Base-by-base conservation (phyloP, 2,888 invertebrate species). In the Bembecia ichneumoniformis region DNA sequence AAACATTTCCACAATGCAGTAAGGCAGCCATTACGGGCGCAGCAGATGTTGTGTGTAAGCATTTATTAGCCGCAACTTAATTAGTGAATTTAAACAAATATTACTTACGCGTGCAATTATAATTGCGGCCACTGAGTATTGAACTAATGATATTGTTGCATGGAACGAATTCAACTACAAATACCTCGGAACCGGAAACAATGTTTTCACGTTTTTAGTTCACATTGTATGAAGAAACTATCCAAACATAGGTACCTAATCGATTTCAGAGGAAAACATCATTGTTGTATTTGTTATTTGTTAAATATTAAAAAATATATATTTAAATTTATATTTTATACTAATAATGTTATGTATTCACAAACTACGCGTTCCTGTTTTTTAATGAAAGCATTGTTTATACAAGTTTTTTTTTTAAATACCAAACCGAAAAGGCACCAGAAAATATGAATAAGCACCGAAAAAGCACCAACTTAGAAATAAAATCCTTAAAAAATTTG, bases 81-180 rank as follows among this genome's bases (percentile, higher is more conserved):
- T 84, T 82, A 82, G 78, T 76, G 74, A 82, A 81, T 82, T 77
- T 77, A 74, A 82, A 82, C 86, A 86, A 87, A 86, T 82, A 84
- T 79, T 74, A 78, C 73, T 76, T 79, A 75, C 66, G 77, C 77
- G 75, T 80, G 77, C 74, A 63, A 72, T 80, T 84, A 79, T 84
- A 83, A 83, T 83, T 81, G 74, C 68, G 53, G 58, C 28, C 28
- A 57, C 16, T 46, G 16, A 3, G 57, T 56, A 59, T 57, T 54
- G 63, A 61, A 56, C 66, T 79, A 82, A 80, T 78, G 71, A 78
- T 69, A 77, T 28, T 28, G 28, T 28, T 28, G 28, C 9, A 28
- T 28, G 9, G 7, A 28, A 9, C 28, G 58, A 67, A 62, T 58
- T n/a, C 28, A 34, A n/a, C 4, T 3, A 11, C 11, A 10, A 14